A percentile compares a stretch with the other conserved stretches of the same genome.
phyloP scores from a whole-genome alignment of 2,888 invertebrate species.

The Archips crataeganus region DNA sequence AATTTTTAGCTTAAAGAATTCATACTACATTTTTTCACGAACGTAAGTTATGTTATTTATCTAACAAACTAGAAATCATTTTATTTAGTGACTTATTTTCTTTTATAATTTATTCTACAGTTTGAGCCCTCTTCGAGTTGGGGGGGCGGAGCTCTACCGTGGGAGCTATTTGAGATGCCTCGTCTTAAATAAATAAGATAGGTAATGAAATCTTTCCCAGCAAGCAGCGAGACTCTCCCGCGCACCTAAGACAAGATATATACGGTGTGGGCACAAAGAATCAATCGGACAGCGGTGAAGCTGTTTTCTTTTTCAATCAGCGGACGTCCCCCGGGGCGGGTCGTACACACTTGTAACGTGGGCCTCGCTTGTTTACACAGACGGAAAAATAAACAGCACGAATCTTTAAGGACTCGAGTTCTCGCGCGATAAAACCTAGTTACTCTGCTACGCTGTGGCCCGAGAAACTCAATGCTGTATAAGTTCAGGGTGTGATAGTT shows the following conservation, averaged over 20 bases:
- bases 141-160: too few species aligned
- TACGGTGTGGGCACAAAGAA: slow-evolving; percentile 69
- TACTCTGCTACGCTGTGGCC: slow-evolving; percentile 51
- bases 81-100: too few species aligned
- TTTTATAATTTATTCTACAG: too few species aligned
- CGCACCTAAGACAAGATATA: slow-evolving; percentile 66
- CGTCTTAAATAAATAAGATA: slow-evolving; percentile 11
- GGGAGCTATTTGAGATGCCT: background rate
- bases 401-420: slow-evolving; percentile 40
- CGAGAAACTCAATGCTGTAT: slow-evolving; percentile 51
- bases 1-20: too few species aligned
- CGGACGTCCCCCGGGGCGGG: slow-evolving; percentile 69
- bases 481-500: slow-evolving; percentile 63
- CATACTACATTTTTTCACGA: too few species aligned
- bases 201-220: slow-evolving; percentile 8
- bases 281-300: slow-evolving; percentile 78
- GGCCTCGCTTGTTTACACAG: slow-evolving; percentile 56
- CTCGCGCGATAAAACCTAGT: background rate
- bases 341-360: slow-evolving; percentile 60
- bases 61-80: too few species aligned
- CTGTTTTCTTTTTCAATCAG: slow-evolving; percentile 84
- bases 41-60: too few species aligned
- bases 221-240: slow-evolving; percentile 43
- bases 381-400: slow-evolving; percentile 39
- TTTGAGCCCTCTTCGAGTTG: too few species aligned